Evolutionary conservation across 2,797 vertebrate species (phyloP), one percentile per base, ranked within the genome.

Genomic region (Cirrhinus molitorella): DNA sequence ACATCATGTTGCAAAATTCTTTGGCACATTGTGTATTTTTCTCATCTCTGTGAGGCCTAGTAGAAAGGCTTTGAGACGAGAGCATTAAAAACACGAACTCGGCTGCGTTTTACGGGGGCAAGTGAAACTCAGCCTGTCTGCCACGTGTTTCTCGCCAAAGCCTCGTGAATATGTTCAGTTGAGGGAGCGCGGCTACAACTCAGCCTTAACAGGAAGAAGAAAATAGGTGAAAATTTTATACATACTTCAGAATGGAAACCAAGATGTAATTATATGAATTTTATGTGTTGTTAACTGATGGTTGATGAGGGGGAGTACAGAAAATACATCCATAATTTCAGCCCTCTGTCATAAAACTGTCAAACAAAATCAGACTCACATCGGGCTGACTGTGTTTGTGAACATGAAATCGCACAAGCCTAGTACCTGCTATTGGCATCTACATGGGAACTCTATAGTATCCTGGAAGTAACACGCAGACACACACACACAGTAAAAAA

Each of bases 191-290:
- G 85, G 89, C 93, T 91, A 93, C 93, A 94, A 95, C 92, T 95
- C 93, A 94, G 88, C 88, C 91, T 87, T 81, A 91, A 93, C 93
- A 92, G 92, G 93, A 95, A 94, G 88, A 89, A 88, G 86, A 83
- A 94, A 95, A 95, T 93, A 94, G 93, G 94, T 94, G 94, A 95
- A 94, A 93, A 95, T 95, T 92, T 94, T 95, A 95, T 93, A 94
- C 91, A 93, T 92, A 93, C 92, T 92, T 95, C 93, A 94, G 94
- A 94, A 95, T 94, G 86, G 92, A 96, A 94, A 92, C 91, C 91
- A 90, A 95, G 92, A 94, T 93, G 90, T 93, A 95, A 94, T 94
- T 94, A 93, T 92, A 94, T 81, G 88, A 89, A 92, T 91, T 95
- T 95, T 95, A 95, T 95, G 94, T 95, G 93, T 95, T 95, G 94